Conservation (phyloP, 2,888 invertebrate species). For the Leistus spinibarbis region DNA sequence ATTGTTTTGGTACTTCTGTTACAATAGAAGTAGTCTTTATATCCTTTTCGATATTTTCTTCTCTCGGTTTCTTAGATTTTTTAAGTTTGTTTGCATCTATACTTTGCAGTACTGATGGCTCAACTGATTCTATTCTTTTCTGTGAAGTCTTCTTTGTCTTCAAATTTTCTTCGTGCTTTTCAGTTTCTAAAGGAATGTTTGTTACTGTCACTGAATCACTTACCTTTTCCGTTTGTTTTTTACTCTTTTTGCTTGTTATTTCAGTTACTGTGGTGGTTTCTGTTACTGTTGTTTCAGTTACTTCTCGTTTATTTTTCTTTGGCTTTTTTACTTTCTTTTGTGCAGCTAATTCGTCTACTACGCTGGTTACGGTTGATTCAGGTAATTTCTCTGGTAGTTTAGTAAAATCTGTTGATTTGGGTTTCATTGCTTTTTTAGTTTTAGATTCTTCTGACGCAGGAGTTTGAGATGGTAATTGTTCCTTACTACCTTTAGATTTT, state of each 20-base stretch:
- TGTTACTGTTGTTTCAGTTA: constrained; percentile 44
- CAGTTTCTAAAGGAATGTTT: constrained; percentile 46
- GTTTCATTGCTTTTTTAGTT: constrained; percentile 26
- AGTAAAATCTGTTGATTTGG: background rate
- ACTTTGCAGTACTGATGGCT: constrained; percentile 48
- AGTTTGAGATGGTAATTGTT: constrained; percentile 4
- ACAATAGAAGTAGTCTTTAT: constrained; percentile 45
- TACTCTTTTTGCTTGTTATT: constrained; percentile 55
- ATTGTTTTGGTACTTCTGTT: constrained; percentile 45
- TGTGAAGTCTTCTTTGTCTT: background rate
- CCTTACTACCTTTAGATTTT: constrained; percentile 44
- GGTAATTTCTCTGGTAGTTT: background rate
- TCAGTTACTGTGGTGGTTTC: constrained; percentile 44
- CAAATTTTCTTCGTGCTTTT: constrained; percentile 12
- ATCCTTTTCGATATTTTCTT: constrained; percentile 39
- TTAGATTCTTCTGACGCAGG: constrained; percentile 8
- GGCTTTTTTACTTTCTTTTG: constrained; percentile 59
- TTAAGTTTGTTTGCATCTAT: constrained; percentile 53
- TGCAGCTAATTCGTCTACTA: constrained; percentile 38
- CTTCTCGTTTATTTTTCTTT: constrained; percentile 55
- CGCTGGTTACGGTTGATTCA: background rate
- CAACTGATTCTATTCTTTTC: background rate
- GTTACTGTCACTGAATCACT: constrained; percentile 58
- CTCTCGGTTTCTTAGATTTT: constrained; percentile 29
- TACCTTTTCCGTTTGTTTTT: constrained; percentile 54